Percentiles rank a stretch among this genome's conserved stretches.
Conservation (phyloP, 2,888 invertebrate species). For the Cinara cedri region DNA sequence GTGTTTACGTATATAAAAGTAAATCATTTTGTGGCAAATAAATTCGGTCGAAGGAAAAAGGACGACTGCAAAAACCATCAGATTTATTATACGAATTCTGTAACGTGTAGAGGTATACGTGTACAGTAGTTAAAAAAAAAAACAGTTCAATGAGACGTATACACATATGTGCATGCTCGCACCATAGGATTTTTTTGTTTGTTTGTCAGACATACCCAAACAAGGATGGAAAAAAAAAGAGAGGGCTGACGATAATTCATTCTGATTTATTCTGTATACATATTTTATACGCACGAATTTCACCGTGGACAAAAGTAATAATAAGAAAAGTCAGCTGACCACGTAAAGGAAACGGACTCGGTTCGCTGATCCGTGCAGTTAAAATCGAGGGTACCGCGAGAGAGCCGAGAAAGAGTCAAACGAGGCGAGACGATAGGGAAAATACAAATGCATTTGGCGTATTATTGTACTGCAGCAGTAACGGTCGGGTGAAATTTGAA, state of each 20-base stretch:
- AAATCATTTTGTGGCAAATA: no score
- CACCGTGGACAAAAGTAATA: constrained; percentile 33
- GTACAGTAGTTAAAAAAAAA: no score
- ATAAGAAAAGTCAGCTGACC: constrained; percentile 51
- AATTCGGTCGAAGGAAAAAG: no score
- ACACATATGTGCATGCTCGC: background rate
- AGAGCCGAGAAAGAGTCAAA: background rate
- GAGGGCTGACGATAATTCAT: constrained; percentile 22
- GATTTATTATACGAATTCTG: no score
- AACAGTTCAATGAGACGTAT: background rate
- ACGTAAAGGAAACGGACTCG: constrained; percentile 48
- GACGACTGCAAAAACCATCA: no score
- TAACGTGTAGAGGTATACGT: no score
- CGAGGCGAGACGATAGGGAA: constrained; percentile 22
- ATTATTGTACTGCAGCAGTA: background rate
- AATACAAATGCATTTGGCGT: constrained; percentile 34
- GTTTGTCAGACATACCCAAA: background rate
- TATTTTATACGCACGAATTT: constrained; percentile 19
- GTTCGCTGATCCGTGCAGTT: constrained; percentile 45
- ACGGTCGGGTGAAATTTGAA: constrained; percentile 23
- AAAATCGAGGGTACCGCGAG: constrained; percentile 20
- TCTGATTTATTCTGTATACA: constrained; percentile 7
- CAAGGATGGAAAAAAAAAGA: background rate
- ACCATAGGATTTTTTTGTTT: background rate
- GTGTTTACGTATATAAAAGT: no score